phyloP scores from a whole-genome alignment of 64 coral and sea anemone genomes.

The Anthopleura sola region DNA sequence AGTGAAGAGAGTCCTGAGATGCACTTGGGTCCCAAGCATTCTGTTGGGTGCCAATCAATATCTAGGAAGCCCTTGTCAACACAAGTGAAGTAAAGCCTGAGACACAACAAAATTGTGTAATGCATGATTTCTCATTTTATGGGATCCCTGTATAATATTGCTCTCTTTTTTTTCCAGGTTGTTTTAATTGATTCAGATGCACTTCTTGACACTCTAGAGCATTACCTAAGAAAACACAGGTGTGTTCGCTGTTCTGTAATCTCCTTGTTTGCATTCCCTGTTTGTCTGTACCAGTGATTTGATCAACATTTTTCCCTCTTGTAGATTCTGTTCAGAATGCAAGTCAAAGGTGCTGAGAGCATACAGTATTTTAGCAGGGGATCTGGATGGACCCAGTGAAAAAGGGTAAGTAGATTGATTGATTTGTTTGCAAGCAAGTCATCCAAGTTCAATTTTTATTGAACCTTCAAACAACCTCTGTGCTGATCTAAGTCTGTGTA shows the following conservation, averaged over 20 bases:
- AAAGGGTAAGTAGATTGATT: slow-evolving; percentile 60
- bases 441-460: no score
- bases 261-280: no score
- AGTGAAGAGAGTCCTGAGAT: no score
- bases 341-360: slow-evolving; percentile 93
- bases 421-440: background rate
- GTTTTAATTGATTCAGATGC: slow-evolving; percentile 79
- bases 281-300: background rate
- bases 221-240: slow-evolving; percentile 93
- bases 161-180: slow-evolving; percentile 30
- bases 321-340: slow-evolving; percentile 94
- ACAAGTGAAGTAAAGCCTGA: no score
- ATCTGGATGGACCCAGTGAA: slow-evolving; percentile 93
- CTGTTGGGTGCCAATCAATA: no score
- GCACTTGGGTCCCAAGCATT: no score
- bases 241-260: background rate
- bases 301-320: background rate
- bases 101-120: no score
- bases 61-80: no score
- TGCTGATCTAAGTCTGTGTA: no score
- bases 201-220: slow-evolving; percentile 81
- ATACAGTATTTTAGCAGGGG: slow-evolving; percentile 88
- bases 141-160: no score
- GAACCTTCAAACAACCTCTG: no score
- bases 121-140: background rate